A percentile compares a stretch with the other conserved stretches of the same genome.
phyloP scores from a whole-genome alignment of 2,797 vertebrate genomes.

The Aeoliscus strigatus region DNA sequence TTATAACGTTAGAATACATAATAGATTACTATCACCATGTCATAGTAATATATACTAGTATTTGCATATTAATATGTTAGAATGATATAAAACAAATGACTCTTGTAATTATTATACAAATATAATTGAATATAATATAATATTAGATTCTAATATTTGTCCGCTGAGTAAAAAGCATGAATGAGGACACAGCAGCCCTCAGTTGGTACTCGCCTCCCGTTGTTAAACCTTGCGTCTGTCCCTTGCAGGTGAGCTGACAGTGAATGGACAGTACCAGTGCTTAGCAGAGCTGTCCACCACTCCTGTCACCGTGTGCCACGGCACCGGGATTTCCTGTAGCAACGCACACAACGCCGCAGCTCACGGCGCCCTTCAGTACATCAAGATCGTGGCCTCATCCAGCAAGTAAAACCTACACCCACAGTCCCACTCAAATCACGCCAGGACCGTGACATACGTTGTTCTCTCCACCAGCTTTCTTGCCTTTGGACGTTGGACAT shows the following conservation, averaged over 20 bases:
- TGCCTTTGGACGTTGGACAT: too few relatives aligned
- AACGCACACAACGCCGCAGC: slow-evolving; percentile 81
- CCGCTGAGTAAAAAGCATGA: too few relatives aligned
- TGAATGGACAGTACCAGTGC: slow-evolving; percentile 83
- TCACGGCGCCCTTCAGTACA: slow-evolving; percentile 81
- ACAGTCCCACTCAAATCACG: slow-evolving; percentile 3
- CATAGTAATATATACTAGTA: too few relatives aligned
- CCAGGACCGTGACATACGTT: neutral
- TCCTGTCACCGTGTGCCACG: slow-evolving; percentile 81
- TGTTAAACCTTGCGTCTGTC: slow-evolving; percentile 7
- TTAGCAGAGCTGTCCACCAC: slow-evolving; percentile 80
- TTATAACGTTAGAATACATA: too few relatives aligned
- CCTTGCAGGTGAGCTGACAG: slow-evolving; percentile 79
- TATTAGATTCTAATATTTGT: too few relatives aligned
- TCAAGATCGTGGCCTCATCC: slow-evolving; percentile 79
- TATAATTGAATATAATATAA: too few relatives aligned
- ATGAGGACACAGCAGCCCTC: too few relatives aligned
- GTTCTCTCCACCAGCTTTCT: slow-evolving; percentile 16
- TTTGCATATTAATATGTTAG: too few relatives aligned
- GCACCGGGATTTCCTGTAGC: slow-evolving; percentile 79
- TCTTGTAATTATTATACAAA: too few relatives aligned
- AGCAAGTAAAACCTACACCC: slow-evolving; percentile 51
- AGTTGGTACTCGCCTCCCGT: too few relatives aligned
- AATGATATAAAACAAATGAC: too few relatives aligned
- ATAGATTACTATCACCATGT: too few relatives aligned